These are phyloP conservation scores for Equus quagga DNA, from an alignment of 2,113 vertebrate species.

Conservation along the genomic window DNA sequence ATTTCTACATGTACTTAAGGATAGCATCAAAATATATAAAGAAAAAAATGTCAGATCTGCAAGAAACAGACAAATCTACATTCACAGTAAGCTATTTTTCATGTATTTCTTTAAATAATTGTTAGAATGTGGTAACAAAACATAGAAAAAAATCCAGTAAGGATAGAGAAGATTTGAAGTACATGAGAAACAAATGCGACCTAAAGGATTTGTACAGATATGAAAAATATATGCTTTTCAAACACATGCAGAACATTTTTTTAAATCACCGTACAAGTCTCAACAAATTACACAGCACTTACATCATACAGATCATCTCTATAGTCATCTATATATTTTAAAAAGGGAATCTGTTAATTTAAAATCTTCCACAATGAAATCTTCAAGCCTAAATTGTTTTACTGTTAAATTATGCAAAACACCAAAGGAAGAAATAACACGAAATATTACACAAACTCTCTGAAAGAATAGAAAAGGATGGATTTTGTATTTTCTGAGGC, in stretches of 20 bases:
- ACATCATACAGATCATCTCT: background rate
- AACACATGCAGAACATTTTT: background rate
- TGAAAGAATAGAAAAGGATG: background rate
- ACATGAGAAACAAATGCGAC: background rate
- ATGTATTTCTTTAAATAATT: background rate
- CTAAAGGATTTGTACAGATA: background rate
- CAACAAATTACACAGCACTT: slow-evolving; percentile 19
- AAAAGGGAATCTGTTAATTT: slow-evolving; percentile 26
- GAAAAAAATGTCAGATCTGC: background rate
- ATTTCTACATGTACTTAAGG: background rate
- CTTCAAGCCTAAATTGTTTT: background rate
- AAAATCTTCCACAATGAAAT: background rate
- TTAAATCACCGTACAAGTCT: background rate
- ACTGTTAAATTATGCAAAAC: background rate
- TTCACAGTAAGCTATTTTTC: background rate
- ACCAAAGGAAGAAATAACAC: background rate
- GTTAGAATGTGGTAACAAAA: background rate
- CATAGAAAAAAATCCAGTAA: background rate
- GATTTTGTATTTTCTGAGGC: background rate
- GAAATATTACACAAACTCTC: background rate
- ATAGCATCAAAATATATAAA: background rate
- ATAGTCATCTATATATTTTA: background rate
- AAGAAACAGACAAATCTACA: background rate
- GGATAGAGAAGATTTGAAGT: background rate
- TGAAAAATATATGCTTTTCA: slow-evolving; percentile 11